Conservation (phyloP, 1,140 invertebrate species). For the Oedothorax gibbosus region DNA sequence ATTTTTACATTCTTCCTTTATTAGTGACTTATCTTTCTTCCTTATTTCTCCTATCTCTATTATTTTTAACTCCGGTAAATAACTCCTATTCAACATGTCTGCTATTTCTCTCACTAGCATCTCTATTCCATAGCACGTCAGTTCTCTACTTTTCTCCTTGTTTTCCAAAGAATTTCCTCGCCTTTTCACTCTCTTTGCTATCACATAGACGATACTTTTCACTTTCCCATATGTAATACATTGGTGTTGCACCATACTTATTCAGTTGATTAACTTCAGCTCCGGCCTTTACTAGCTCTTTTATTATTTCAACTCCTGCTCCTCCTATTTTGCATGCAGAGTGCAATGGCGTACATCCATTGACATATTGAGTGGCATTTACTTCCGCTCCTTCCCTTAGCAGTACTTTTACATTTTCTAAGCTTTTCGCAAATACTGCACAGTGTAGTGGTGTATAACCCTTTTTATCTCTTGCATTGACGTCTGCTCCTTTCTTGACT, state of each 20-base stretch:
- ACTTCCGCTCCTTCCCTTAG: slow-evolving; percentile 1
- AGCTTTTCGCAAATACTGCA: neutral
- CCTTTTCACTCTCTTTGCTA: slow-evolving; percentile 3
- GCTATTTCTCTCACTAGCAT: no score
- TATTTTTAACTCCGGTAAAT: no score
- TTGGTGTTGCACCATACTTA: slow-evolving; percentile 15
- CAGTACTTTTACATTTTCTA: slow-evolving; percentile 3
- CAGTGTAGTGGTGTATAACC: neutral
- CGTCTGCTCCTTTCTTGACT: neutral
- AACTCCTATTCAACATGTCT: no score
- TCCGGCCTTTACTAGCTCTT: slow-evolving; percentile 16
- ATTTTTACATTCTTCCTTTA: no score
- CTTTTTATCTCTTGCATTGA: neutral
- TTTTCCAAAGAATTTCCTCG: no score
- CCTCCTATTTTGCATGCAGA: slow-evolving; percentile 4
- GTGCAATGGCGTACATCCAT: neutral
- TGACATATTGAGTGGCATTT: slow-evolving; percentile 2
- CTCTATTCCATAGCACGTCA: no score
- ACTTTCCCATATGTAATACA: neutral
- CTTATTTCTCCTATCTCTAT: no score
- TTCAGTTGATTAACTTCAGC: slow-evolving; percentile 13
- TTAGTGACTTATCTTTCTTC: no score
- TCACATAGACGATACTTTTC: slow-evolving; percentile 15
- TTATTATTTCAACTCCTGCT: no score
- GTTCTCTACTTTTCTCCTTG: no score